Base-by-base conservation (phyloP, 1,140 invertebrate genomes). In the Xylocopa sonorina region DNA sequence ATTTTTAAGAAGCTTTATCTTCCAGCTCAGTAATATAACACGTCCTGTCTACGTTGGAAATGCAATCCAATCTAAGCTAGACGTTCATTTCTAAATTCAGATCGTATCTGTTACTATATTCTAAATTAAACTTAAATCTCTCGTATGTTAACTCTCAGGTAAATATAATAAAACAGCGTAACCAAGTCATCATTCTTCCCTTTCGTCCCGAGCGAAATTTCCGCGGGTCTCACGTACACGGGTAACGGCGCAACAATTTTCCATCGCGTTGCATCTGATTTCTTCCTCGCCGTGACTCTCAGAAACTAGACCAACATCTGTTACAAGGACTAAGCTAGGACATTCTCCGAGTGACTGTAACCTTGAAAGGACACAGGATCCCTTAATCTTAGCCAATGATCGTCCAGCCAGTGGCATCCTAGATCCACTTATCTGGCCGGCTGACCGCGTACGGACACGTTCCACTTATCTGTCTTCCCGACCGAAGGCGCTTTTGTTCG, bases 391-490 rank as follows among this genome's bases (percentile, higher is more conserved):
- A 16, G 32, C 21, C 5, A 68, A 27, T 55, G 48, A 60, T 32
- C 60, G 4, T 48, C 32, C 41, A 7, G 16, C 12, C 63, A 16
- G 55, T 60, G 21, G 27, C 41, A n/a, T 43, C 38, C 32, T 21
- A 32, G 68, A 51, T 24, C 43, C 62, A 62, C 78, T 85, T 77
- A 85, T 83, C 81, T 48, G 55, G 24, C 16, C 14, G 78, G 64
- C 78, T 53, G 82, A 78, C 73, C 67, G 46, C 38, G 55, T 12
- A 46, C 55, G 12, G 73, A 72, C 32, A 53, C 38, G 57, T 73
- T 73, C 73, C 55, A 85, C 83, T 83, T 85, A 85, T 83, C 83
- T 80, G 50, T n/a, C 18, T 38, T 29, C 18, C 27, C 18, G 34
- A n/a, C n/a, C n/a, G n/a, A n/a, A n/a, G n/a, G 32, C 43, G 68